These are phyloP conservation scores for Ennomos erosarius DNA, from an alignment of 2,888 invertebrate genomes.

Conservation along the genomic window DNA sequence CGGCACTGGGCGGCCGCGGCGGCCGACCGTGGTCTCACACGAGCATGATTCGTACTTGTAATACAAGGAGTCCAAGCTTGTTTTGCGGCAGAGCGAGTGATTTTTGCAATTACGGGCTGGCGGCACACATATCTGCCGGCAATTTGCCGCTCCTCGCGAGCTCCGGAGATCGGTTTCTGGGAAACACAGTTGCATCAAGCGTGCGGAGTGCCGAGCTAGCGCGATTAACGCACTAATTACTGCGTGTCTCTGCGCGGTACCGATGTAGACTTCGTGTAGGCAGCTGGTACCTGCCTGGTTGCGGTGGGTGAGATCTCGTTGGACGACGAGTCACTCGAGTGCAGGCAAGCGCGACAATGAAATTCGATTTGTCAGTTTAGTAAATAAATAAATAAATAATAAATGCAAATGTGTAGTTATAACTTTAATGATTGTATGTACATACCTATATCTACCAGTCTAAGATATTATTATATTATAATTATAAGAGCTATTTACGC, in stretches of 20 bases:
- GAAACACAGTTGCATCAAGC: slow-evolving; percentile 78
- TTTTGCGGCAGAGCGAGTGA: slow-evolving; percentile 62
- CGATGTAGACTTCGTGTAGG: slow-evolving; percentile 20
- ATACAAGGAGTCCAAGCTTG: slow-evolving; percentile 57
- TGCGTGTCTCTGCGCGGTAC: slow-evolving; percentile 25
- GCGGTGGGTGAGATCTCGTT: no score
- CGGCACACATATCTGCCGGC: slow-evolving; percentile 81
- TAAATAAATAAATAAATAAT: no score
- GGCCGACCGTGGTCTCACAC: slow-evolving; percentile 35
- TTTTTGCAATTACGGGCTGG: slow-evolving; percentile 81
- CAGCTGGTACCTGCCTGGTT: background rate
- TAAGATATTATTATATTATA: no score
- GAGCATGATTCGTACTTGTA: slow-evolving; percentile 49
- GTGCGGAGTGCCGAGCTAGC: slow-evolving; percentile 55
- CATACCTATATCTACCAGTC: no score
- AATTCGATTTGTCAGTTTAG: no score
- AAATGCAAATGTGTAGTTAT: no score
- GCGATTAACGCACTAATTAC: slow-evolving; percentile 80
- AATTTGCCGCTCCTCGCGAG: slow-evolving; percentile 79
- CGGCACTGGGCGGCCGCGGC: background rate
- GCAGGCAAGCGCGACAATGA: no score
- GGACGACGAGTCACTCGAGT: no score
- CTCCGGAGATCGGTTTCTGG: slow-evolving; percentile 76
- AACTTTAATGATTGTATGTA: no score
- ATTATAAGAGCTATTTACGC: no score